Evolutionary conservation across 1,140 invertebrate genomes (phyloP), one percentile per base, ranked within the genome.

Genomic region (Drosophila mayri): DNA sequence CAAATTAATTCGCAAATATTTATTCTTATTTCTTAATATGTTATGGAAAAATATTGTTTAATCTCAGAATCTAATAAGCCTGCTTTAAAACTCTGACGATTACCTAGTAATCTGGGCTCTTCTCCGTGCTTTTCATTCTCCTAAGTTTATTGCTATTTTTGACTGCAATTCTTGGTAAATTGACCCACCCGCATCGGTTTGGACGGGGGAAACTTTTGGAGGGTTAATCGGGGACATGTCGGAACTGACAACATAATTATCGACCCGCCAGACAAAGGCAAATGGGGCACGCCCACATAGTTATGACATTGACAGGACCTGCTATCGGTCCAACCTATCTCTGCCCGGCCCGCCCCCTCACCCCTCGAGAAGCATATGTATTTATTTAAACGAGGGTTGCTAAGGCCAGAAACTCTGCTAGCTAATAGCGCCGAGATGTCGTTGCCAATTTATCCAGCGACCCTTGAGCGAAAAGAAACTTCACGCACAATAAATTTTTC

Each of bases 401-500:
- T 38, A 77, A 68, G 63, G 18, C 52, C 50, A 54, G 62, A 74
- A 77, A 57, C 55, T 60, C 12, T 30, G 10, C 38, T 37, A 50
- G 80, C 79, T 87, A 87, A 87, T 86, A 65, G 57, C 62, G 62
- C 40, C 2, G 50, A 60, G 64, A 76, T 87, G 67, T 80, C 76
- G 58, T 74, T 88, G 76, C 76, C 84, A 87, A 88, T 88, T 77
- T 77, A 70, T 71, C 30, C 37, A 25, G 46, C 79, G 68, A 88
- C 80, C 80, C 84, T 63, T 77, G 52, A 64, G 54, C 58, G 46
- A 62, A 58, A 41, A 46, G 68, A 46, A 78, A 80, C 67, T 87
- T 87, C 76, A 87, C 84, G 84, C 76, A 80, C 74, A 80, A 87
- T 87, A 88, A 87, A 87, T 87, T 87, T 83, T 87, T 80, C 76